Evolutionary conservation across 2,797 vertebrate species (phyloP), one percentile per base, ranked within the genome.

Genomic region (Melanotaenia nigrans): DNA sequence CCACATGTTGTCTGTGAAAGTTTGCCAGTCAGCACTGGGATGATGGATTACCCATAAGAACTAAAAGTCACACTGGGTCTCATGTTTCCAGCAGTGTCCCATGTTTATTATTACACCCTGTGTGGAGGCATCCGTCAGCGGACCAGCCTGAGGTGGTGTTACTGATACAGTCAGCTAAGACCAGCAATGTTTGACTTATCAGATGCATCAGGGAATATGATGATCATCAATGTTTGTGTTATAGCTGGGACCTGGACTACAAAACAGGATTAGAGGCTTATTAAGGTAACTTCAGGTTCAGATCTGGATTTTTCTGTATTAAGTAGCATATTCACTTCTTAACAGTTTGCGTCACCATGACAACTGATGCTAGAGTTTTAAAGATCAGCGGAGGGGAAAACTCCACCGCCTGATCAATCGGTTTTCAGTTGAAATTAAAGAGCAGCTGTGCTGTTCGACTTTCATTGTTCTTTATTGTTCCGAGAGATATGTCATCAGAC

Each of bases 41-140:
- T 88, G 87, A 91, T 89, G 85, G 89, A 93, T 92, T 75, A 81
- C 81, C 87, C 81, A 33, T 62, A 71, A 89, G 72, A 59, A 81
- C 36, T 81, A 32, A 68, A 85, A 89, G 86, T 90, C 75, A 73
- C 78, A 65, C 69, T 25, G 65, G 38, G 68, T 83, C 78, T 90
- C 75, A 49, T 63, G 85, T 89, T 90, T 78, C 75, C 67, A 77
- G 73, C 62, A 30, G 14, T 74, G 87, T 82, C 65, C 77, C 59
- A 0, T 90, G 86, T 90, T 91, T 91, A 85, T 92, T 92, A 85
- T 90, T 86, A 73, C 73, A 56, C 59, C 38, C 42, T 49, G 63
- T 81, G 78, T 70, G 73, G 81, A 86, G 75, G 83, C 84, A 70
- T 89, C 85, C 79, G 78, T 92, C 89, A 84, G 83, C 85, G 63